These are phyloP conservation scores for Monochamus alternatus DNA, from an alignment of 2,888 invertebrate species.

Conservation along the genomic window DNA sequence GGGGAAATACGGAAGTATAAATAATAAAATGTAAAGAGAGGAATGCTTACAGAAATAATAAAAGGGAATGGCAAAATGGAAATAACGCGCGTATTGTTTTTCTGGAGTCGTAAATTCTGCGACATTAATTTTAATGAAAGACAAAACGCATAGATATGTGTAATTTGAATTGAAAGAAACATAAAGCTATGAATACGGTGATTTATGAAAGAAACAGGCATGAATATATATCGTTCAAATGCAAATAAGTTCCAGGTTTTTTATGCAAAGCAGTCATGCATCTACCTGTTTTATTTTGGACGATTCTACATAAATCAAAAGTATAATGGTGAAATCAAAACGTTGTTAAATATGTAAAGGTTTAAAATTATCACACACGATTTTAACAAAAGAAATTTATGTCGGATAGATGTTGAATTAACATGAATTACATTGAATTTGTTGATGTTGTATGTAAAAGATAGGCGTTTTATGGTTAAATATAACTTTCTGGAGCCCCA, in stretches of 20 bases:
- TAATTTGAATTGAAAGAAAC: slow-evolving; percentile 3
- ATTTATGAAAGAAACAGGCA: background rate
- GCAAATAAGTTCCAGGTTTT: background rate
- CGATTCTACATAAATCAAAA: too few relatives aligned
- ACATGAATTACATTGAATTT: too few relatives aligned
- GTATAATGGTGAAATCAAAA: too few relatives aligned
- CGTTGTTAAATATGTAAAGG: too few relatives aligned
- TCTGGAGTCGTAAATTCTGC: background rate
- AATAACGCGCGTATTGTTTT: slow-evolving; percentile 1
- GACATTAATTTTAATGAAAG: slow-evolving; percentile 5
- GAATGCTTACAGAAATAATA: background rate
- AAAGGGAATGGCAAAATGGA: slow-evolving; percentile 7
- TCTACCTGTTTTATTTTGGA: background rate
- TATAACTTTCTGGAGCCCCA: too few relatives aligned
- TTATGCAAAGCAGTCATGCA: background rate
- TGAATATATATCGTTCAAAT: background rate
- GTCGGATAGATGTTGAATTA: too few relatives aligned
- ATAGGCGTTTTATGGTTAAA: too few relatives aligned
- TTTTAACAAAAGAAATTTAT: too few relatives aligned
- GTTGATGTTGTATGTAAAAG: too few relatives aligned
- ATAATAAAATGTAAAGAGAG: slow-evolving; percentile 10
- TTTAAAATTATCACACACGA: too few relatives aligned
- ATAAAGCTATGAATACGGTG: background rate
- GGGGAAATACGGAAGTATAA: slow-evolving; percentile 10
- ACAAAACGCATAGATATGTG: slow-evolving; percentile 9